Conservation (phyloP, 2,797 vertebrate species). For the Gadopsis bispinosus region DNA sequence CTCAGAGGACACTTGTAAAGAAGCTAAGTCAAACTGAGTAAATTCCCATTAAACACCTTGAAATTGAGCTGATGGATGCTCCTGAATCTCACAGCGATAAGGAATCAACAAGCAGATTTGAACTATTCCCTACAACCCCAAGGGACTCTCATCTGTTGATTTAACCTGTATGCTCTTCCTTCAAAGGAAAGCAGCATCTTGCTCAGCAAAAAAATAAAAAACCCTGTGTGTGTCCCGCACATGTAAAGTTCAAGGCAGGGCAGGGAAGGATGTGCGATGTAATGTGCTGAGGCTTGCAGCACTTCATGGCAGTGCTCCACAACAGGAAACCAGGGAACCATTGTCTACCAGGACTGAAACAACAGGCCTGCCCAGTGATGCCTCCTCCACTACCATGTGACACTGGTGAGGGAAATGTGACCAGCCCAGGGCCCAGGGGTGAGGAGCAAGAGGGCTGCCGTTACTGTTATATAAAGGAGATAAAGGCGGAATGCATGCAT, state of each 20-base stretch:
- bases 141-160: constrained; percentile 55
- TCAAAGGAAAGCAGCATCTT: constrained; percentile 72
- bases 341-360: constrained; percentile 83
- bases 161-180: constrained; percentile 66
- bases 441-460: constrained; percentile 57
- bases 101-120: constrained; percentile 14
- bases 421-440: constrained; percentile 57
- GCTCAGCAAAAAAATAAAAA: constrained; percentile 83
- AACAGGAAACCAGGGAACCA: constrained; percentile 85
- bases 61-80: neutral
- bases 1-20: neutral
- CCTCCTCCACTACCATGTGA: constrained; percentile 75
- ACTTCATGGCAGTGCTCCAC: constrained; percentile 71
- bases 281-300: constrained; percentile 87
- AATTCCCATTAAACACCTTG: constrained; percentile 9
- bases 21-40: constrained; percentile 7
- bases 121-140: constrained; percentile 27
- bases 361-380: constrained; percentile 74
- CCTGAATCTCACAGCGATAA: constrained; percentile 9
- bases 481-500: constrained; percentile 41
- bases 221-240: constrained; percentile 20
- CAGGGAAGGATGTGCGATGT: constrained; percentile 81
- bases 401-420: constrained; percentile 75
- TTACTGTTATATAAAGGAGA: constrained; percentile 58
- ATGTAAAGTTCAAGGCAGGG: constrained; percentile 76